Conservation (phyloP, 2,888 invertebrate species). For the Lomographa bimaculata region DNA sequence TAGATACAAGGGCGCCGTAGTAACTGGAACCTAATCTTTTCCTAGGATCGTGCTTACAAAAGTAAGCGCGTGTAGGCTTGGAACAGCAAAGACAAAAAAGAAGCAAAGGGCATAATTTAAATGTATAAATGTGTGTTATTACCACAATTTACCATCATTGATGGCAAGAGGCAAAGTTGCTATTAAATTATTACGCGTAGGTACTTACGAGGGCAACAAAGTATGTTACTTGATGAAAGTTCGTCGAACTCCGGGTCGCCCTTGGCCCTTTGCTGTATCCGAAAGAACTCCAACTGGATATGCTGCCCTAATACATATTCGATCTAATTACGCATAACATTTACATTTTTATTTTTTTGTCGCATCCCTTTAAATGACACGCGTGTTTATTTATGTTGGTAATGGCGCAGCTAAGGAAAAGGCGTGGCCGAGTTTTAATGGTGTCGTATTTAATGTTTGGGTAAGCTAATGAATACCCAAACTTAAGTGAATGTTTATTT, state of each 20-base stretch:
- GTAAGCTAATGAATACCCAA: neutral
- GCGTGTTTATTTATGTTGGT: constrained; percentile 19
- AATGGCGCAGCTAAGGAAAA: constrained; percentile 3
- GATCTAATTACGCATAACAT: constrained; percentile 84
- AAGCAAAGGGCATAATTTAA: too few species aligned
- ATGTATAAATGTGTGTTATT: too few species aligned
- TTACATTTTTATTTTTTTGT: constrained; percentile 47
- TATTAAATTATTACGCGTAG: too few species aligned
- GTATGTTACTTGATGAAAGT: too few species aligned
- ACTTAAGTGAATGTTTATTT: too few species aligned
- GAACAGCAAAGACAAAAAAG: too few species aligned
- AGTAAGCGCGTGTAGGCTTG: too few species aligned
- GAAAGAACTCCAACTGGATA: constrained; percentile 47
- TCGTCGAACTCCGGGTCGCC: constrained; percentile 24
- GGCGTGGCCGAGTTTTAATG: constrained; percentile 13
- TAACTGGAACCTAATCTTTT: neutral
- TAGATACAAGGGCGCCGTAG: neutral
- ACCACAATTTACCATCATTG: too few species aligned
- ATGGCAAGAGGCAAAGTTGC: too few species aligned
- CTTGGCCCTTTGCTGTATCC: constrained; percentile 38
- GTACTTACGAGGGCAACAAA: constrained; percentile 18
- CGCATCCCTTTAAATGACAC: constrained; percentile 17
- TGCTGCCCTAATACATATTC: constrained; percentile 77
- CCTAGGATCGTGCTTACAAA: too few species aligned
- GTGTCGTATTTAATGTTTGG: neutral